A percentile compares a stretch with the other conserved stretches of the same genome.
Evolutionary conservation across 2,113 vertebrate species (phyloP).

Genomic region (Myrmophylax atrothorax): DNA sequence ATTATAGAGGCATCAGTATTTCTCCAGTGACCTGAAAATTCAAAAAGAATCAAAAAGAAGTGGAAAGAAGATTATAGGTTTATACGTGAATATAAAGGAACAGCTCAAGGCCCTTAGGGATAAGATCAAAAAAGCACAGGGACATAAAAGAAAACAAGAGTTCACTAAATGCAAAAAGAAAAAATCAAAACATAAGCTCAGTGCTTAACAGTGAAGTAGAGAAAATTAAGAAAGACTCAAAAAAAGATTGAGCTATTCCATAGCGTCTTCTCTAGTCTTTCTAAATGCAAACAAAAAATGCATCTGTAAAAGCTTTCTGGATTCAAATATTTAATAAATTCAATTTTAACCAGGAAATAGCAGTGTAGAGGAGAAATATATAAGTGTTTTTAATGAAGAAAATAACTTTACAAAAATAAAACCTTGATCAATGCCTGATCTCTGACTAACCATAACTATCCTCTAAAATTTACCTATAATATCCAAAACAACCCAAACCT

Average conservation of each 20-base stretch:
- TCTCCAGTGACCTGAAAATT: slow-evolving; percentile 41
- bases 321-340: neutral
- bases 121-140: slow-evolving; percentile 35
- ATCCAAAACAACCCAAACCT: neutral
- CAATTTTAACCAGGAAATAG: neutral
- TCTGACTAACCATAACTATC: neutral
- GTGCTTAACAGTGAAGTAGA: neutral
- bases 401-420: neutral
- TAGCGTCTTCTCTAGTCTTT: neutral
- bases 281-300: neutral
- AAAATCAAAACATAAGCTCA: neutral
- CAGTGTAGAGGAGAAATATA: neutral
- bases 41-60: neutral
- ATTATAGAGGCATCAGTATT: slow-evolving; percentile 12
- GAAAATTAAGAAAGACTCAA: neutral
- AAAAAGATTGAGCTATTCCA: neutral
- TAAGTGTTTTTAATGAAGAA: neutral
- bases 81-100: neutral
- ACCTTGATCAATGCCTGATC: neutral
- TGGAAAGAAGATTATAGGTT: slow-evolving; percentile 24
- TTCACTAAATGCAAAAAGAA: slow-evolving; percentile 8
- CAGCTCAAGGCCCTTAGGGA: neutral
- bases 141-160: slow-evolving; percentile 9
- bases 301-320: neutral
- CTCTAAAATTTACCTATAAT: neutral